Evolutionary conservation across 2,113 vertebrate genomes (phyloP).

Genomic region (Okapia johnstoni): DNA sequence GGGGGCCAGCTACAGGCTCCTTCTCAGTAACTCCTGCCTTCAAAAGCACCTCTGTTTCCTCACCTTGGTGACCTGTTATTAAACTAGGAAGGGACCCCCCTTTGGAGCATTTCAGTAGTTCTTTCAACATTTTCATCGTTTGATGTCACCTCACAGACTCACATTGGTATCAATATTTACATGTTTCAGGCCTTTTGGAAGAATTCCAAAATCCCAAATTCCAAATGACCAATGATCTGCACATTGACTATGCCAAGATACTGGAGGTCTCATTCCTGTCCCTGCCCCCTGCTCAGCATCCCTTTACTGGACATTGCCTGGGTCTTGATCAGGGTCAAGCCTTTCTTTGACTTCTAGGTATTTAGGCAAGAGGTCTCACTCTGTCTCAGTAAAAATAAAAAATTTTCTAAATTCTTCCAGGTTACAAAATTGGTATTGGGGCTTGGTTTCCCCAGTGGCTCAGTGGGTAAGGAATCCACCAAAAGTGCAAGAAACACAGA

Average conservation of each 20-base stretch:
- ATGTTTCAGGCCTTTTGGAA: not conserved
- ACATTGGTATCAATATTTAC: too few relatives aligned
- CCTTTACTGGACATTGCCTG: not conserved
- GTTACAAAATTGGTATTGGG: not conserved
- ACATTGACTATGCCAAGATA: not conserved
- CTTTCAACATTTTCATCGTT: not conserved
- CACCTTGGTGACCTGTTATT: not conserved
- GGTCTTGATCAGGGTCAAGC: not conserved
- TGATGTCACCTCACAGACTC: not conserved
- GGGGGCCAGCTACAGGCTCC: not conserved
- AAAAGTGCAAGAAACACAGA: not conserved
- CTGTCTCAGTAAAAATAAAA: conserved; percentile 4
- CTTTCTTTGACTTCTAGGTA: not conserved
- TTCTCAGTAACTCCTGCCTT: not conserved
- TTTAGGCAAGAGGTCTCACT: not conserved
- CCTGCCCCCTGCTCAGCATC: not conserved
- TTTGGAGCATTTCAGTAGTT: not conserved
- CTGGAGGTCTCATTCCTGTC: not conserved
- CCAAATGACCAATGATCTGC: not conserved
- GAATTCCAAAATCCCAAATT: not conserved
- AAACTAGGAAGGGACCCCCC: too few relatives aligned
- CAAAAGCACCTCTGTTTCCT: accelerated
- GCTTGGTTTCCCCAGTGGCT: not conserved
- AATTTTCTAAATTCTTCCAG: not conserved
- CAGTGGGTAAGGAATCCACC: not conserved